These are phyloP conservation scores for Neosalanx taihuensis DNA, from an alignment of 2,797 vertebrate species.

Conservation along the genomic window DNA sequence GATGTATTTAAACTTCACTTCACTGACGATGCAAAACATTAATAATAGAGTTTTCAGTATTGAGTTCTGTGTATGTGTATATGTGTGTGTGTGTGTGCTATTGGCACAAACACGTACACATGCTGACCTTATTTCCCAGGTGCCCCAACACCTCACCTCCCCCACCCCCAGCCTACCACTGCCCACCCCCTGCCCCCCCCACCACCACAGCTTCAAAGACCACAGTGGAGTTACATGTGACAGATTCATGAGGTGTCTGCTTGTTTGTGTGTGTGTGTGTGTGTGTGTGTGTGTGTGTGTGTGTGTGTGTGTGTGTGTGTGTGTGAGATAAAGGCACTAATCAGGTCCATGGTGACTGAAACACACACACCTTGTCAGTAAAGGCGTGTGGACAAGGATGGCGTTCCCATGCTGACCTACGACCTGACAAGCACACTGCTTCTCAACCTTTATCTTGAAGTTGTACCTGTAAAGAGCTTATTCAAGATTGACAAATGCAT, in stretches of 20 bases:
- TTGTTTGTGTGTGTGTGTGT: not conserved
- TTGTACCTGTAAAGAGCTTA: too few species aligned
- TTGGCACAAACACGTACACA: slow-evolving; percentile 11
- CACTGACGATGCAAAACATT: too few species aligned
- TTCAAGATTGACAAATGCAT: too few species aligned
- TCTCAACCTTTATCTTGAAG: too few species aligned
- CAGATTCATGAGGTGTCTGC: slow-evolving; percentile 22
- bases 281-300: slow-evolving; percentile 4
- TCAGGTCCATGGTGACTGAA: slow-evolving; percentile 10
- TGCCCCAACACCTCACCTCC: not conserved
- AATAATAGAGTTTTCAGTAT: not conserved
- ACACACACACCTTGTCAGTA: slow-evolving; percentile 8
- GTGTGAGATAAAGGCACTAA: not conserved
- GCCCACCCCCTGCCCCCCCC: not conserved
- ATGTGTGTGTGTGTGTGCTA: slow-evolving; percentile 8
- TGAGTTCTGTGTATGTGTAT: not conserved
- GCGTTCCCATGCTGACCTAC: not conserved
- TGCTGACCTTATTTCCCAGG: slow-evolving; percentile 17
- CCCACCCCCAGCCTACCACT: too few species aligned
- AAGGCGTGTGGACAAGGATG: not conserved
- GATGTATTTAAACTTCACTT: too few species aligned
- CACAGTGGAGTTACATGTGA: not conserved
- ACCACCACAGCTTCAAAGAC: slow-evolving; percentile 5
- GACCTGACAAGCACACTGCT: not conserved
- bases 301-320: slow-evolving; percentile 8